Base-by-base conservation (phyloP, 1,140 invertebrate species). In the Trichomalopsis sarcophagae region DNA sequence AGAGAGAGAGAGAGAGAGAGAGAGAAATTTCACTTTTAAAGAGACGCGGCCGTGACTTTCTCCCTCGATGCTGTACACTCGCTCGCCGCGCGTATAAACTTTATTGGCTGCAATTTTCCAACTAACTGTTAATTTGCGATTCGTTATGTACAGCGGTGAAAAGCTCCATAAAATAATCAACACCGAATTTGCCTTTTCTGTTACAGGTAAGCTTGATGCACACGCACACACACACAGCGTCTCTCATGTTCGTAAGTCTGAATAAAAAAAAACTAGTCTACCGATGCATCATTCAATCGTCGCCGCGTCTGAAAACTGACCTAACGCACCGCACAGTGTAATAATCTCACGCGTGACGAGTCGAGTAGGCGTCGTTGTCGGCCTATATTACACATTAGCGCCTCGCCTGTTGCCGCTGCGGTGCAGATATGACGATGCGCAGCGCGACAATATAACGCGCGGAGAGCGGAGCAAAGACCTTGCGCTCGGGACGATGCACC, bases 401-500 rank as follows among this genome's bases (percentile, higher is more conserved):
- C 13, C 13, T 50, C 47, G 11, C 47, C 14, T 50, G 47, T 13
- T 50, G 47, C 47, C 14, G 33, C 23, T 17, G 6, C 27, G 4
- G 1, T 36, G 33, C 40, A 44, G 40, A 44, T 44, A 44, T 44
- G 11, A 74, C 27, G 71, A 50, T 33, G 17, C 73, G 13, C 36
- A 21, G 30, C 73, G 36, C 33, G 40, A 44, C 9, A 44, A 44
- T 44, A 44, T 44, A 44, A 30, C 36, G 73, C 73, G 36, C 13
- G 36, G 66, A n/a, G 23, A 44, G 21, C 76, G 87, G 87, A 44
- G 86, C 88, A 89, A 89, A 89, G 89, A 89, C 89, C 88, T 85
- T 86, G 81, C 71, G 44, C 79, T 71, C 71, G 86, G 87, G 86
- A 87, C 88, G 88, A 89, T 89, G 88, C 88, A 89, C 89, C 88